Base-by-base conservation (phyloP, 2,797 vertebrate species). In the Hapalemur alaotrensis region DNA sequence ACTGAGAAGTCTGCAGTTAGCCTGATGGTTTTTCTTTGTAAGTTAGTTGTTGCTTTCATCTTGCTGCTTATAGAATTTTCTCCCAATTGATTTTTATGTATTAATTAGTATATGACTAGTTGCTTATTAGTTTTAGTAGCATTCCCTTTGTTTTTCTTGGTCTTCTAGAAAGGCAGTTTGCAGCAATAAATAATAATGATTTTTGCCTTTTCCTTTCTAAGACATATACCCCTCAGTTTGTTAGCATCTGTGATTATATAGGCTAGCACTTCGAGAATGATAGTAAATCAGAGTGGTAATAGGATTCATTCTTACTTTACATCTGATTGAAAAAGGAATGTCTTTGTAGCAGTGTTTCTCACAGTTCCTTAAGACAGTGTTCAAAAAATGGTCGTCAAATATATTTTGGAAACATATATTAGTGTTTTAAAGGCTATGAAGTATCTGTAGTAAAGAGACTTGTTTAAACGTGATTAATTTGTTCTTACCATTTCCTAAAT, bases 141-240 rank as follows among this genome's bases (percentile, higher is more conserved):
- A 2, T 76, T 93, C 18, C 23, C 23, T 25, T 57, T 43, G 15
- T 41, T 87, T 95, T 83, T 67, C 38, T 75, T 80, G 38, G 22
- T 65, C 38, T 61, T 52, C 28, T 4, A 41, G 22, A 28, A 18
- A 54, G 28, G 30, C 11, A 75, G 7, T 63, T 32, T 28, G 48
- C 14, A 75, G 25, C 38, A 84, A 10, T 88, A 95, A 79, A 15
- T 54, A 43, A 69, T 59, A 83, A 79, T 63, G 6, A 63, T 80
- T 95, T 69, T 76, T 95, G 11, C 4, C 13, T 72, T 93, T 90
- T 89, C 12, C 48, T 91, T 72, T 90, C 28, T 32, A 93, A 85
- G 70, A 48, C 54, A 78, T 32, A 14, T 41, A 84, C 61, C 38
- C 9, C 17, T 65, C 52, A 14, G 87, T 83, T 76, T 82, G 41